A percentile compares a stretch with the other conserved stretches of the same genome.
Conservation (phyloP, 2,888 invertebrate species). For the Oligia latruncula region DNA sequence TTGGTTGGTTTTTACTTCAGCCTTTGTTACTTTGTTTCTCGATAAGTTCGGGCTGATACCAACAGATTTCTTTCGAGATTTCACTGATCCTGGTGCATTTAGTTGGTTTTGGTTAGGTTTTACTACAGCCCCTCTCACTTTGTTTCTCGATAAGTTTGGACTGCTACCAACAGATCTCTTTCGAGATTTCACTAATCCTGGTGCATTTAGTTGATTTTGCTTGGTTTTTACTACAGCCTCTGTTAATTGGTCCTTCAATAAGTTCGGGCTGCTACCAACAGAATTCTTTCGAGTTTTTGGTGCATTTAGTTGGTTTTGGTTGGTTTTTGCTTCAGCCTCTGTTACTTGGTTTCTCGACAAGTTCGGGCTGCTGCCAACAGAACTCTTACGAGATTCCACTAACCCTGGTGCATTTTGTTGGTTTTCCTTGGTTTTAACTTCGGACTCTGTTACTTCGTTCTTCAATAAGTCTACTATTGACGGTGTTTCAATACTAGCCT, state of each 20-base stretch:
- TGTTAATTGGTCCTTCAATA: not conserved
- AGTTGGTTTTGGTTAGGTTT: not conserved
- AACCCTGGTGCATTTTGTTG: constrained; percentile 13
- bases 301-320: not conserved
- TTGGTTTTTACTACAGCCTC: not conserved
- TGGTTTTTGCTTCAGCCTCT: not conserved
- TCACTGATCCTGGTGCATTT: constrained; percentile 36
- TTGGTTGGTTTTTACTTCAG: not conserved
- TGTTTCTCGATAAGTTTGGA: constrained; percentile 62
- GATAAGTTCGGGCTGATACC: constrained; percentile 66
- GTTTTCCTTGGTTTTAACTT: not conserved
- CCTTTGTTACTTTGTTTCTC: not conserved
- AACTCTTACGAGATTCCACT: constrained; percentile 68
- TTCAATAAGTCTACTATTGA: constrained; percentile 24
- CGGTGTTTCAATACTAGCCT: not conserved
- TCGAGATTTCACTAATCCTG: constrained; percentile 61
- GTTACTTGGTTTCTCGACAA: constrained; percentile 1
- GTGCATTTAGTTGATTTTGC: not conserved
- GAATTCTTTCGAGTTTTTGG: constrained; percentile 69
- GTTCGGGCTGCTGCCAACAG: constrained; percentile 68
- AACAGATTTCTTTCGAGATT: constrained; percentile 69
- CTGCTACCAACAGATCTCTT: constrained; percentile 69
- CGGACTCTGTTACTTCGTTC: constrained; percentile 4
- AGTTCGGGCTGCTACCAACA: constrained; percentile 68
- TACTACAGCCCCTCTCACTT: not conserved